A percentile compares a stretch with the other conserved stretches of the same genome.
These are phyloP conservation scores for Pammene aurita DNA, from an alignment of 2,888 invertebrate genomes.

Conservation along the genomic window DNA sequence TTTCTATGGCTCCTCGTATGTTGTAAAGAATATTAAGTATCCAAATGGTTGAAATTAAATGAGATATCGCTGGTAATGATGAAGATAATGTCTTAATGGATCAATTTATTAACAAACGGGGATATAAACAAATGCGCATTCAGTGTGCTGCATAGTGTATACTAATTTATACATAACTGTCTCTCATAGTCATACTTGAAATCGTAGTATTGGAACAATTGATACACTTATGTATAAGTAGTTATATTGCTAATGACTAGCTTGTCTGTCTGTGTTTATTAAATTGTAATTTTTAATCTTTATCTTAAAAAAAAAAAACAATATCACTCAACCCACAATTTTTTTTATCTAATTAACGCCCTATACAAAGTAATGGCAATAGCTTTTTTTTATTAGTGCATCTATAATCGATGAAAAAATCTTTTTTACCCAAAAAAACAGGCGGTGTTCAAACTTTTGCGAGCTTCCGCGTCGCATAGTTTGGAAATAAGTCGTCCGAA, in stretches of 20 bases:
- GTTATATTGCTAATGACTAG: too few relatives aligned
- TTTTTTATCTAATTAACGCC: too few relatives aligned
- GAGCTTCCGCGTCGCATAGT: constrained; percentile 35
- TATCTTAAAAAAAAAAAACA: too few relatives aligned
- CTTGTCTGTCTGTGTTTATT: too few relatives aligned
- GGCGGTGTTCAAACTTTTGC: constrained; percentile 15
- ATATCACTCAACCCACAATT: too few relatives aligned
- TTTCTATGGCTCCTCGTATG: constrained; percentile 14
- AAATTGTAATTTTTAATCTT: too few relatives aligned
- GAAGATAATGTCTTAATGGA: constrained; percentile 29
- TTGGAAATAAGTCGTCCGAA: constrained; percentile 36
- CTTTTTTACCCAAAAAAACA: constrained; percentile 11
- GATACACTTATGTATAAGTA: too few relatives aligned
- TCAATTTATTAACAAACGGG: constrained; percentile 20
- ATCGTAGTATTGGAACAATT: too few relatives aligned
- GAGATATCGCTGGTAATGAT: constrained; percentile 19
- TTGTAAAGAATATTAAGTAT: constrained; percentile 17
- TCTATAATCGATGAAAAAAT: neutral
- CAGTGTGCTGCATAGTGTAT: neutral
- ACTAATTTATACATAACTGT: neutral
- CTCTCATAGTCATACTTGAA: too few relatives aligned
- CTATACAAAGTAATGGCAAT: neutral
- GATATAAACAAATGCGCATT: neutral
- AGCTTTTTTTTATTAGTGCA: neutral
- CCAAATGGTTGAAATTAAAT: constrained; percentile 29